These are phyloP conservation scores for Pectinophora gossypiella DNA, from an alignment of 1,140 invertebrate genomes.

Conservation along the genomic window DNA sequence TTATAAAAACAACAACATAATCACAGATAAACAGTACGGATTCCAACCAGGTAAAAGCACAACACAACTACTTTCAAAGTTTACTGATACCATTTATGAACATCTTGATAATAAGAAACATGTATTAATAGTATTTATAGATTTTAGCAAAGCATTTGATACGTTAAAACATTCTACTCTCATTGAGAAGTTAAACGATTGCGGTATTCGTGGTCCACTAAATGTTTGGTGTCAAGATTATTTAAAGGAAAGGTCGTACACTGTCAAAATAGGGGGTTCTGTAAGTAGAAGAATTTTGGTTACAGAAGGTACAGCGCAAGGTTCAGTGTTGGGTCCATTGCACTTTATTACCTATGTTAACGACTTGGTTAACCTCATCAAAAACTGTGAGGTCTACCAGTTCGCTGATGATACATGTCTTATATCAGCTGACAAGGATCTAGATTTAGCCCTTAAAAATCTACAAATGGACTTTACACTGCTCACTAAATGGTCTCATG, in stretches of 20 bases:
- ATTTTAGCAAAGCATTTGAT: slow-evolving; percentile 4
- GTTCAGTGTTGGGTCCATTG: slow-evolving; percentile 1
- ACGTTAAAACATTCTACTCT: neutral
- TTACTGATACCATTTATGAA: neutral
- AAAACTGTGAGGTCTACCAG: neutral
- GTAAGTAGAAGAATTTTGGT: neutral
- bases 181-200: neutral
- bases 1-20: neutral
- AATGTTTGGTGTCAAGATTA: neutral
- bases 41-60: neutral
- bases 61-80: neutral
- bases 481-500: neutral
- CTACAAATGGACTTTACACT: neutral
- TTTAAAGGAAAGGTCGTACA: neutral
- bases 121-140: neutral
- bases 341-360: slow-evolving; percentile 1
- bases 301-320: neutral
- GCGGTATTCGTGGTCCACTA: neutral
- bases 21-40: neutral
- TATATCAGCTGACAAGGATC: neutral
- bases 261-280: neutral
- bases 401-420: slow-evolving; percentile 1
- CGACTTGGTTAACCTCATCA: neutral
- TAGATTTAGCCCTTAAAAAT: neutral
- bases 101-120: slow-evolving; percentile 2